Base-by-base conservation (phyloP, 2,113 vertebrate species). In the Pollachius pollachius region DNA sequence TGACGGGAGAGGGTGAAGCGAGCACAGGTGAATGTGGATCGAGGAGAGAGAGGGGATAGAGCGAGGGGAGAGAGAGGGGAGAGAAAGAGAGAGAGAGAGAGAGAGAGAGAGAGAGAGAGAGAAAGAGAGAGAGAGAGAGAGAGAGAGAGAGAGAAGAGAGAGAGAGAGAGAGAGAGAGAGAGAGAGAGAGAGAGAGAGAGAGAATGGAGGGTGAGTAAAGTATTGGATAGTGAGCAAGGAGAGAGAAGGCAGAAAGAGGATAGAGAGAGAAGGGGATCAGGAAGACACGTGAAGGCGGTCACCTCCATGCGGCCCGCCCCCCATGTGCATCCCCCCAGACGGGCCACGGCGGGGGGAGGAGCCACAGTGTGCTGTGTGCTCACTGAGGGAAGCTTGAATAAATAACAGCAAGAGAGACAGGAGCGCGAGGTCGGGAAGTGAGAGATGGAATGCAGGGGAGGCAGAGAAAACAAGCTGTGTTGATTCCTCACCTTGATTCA, bases 381-480 rank as follows among this genome's bases (percentile, higher is more conserved):
- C 74, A 76, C 80, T 81, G 78, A 83, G 86, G 82, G 78, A 88
- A 90, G 88, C 76, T 79, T 73, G 78, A 88, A 88, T 88, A 89
- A 89, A 89, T 82, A 87, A 79, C 73, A 67, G 34, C 12, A 15
- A 18, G 27, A 27, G n/a, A 27, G 15, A 65, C n/a, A 8, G 64
- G n/a, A 70, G 34, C 8, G 19, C 7, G 52, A 67, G 64, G 67
- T n/a, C 56, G 5, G 66, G 18, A 19, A 23, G n/a, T 19, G 52
- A 57, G 3, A n/a, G 62, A 52, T 25, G 65, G 59, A 62, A 69
- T 54, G 41, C 25, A 48, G 48, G 30, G 18, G 52, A 56, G 21
- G 58, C 41, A 64, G 64, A 48, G 65, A 64, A 58, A 69, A 67
- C 77, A 78, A 75, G 71, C 34, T 57, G 65, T 73, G 81, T 88